A percentile compares a stretch with the other conserved stretches of the same genome.
phyloP scores from a whole-genome alignment of 1,140 invertebrate genomes.

The Drosophila oshimai region DNA sequence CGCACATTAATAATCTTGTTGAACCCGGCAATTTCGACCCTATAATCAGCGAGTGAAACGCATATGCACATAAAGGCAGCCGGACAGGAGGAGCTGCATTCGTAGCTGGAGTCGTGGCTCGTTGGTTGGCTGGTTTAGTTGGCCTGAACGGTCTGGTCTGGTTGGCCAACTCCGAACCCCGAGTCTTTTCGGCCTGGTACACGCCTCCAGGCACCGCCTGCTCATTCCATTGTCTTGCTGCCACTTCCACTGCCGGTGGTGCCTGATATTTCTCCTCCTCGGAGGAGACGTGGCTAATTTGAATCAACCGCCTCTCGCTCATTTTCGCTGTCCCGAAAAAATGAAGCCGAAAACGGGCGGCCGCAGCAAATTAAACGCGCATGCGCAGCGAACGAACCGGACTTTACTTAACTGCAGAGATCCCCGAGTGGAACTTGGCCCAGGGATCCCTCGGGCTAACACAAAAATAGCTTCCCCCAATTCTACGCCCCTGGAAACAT shows the following conservation, averaged over 20 bases:
- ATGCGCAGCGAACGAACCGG: conserved; percentile 51
- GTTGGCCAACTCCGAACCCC: conserved; percentile 25
- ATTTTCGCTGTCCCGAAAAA: conserved; percentile 78
- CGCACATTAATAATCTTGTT: conserved; percentile 80
- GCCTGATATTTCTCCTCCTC: conserved; percentile 63
- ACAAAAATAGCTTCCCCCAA: conserved; percentile 3
- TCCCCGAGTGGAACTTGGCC: not conserved
- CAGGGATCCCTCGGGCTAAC: conserved; percentile 52
- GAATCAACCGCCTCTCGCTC: conserved; percentile 79
- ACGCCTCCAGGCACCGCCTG: conserved; percentile 75
- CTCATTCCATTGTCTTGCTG: conserved; percentile 74
- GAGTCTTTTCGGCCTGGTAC: conserved; percentile 60
- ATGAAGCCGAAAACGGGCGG: conserved; percentile 70
- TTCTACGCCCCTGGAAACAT: conserved; percentile 32
- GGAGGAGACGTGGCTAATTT: conserved; percentile 77
- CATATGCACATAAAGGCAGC: conserved; percentile 73
- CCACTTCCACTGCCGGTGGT: no score
- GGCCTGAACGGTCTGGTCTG: conserved; percentile 41
- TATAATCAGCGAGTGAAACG: conserved; percentile 79
- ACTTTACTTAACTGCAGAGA: not conserved
- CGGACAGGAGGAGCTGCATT: conserved; percentile 27
- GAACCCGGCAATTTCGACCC: conserved; percentile 78
- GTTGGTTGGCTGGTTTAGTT: conserved; percentile 51
- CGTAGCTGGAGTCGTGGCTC: conserved; percentile 42
- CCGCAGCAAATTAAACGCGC: conserved; percentile 71